phyloP scores from a whole-genome alignment of 2,113 vertebrate species.

The Pithys albifrons region DNA sequence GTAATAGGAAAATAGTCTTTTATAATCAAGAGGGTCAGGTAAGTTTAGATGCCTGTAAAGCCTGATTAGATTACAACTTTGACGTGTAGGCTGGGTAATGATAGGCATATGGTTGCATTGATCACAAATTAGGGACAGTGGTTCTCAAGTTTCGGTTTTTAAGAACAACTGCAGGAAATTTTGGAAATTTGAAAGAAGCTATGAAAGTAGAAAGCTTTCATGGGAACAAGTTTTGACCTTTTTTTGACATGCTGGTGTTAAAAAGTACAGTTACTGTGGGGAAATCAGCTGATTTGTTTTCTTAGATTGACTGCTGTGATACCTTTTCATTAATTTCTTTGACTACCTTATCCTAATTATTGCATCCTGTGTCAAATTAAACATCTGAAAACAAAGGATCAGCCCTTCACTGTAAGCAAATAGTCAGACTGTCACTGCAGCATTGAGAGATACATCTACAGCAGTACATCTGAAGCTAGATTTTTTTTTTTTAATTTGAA shows the following conservation, averaged over 20 bases:
- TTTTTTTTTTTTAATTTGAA: not conserved
- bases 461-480: not conserved
- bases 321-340: not conserved
- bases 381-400: not conserved
- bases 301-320: not conserved
- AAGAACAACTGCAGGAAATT: not conserved
- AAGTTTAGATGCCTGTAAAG: not conserved
- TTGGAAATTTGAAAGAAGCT: not conserved
- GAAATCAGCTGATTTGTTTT: not conserved
- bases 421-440: not conserved
- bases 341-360: not conserved
- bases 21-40: not conserved
- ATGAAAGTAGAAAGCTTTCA: not conserved
- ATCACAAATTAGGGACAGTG: not conserved
- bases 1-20: not conserved
- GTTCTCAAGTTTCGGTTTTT: not conserved
- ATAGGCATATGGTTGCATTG: not conserved
- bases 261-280: not conserved
- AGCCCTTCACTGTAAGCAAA: not conserved
- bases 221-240: not conserved
- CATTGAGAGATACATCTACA: not conserved
- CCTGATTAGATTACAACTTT: not conserved
- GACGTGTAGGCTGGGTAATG: not conserved
- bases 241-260: not conserved
- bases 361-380: not conserved